Conservation (phyloP, 1,140 invertebrate species). For the Limonius californicus region DNA sequence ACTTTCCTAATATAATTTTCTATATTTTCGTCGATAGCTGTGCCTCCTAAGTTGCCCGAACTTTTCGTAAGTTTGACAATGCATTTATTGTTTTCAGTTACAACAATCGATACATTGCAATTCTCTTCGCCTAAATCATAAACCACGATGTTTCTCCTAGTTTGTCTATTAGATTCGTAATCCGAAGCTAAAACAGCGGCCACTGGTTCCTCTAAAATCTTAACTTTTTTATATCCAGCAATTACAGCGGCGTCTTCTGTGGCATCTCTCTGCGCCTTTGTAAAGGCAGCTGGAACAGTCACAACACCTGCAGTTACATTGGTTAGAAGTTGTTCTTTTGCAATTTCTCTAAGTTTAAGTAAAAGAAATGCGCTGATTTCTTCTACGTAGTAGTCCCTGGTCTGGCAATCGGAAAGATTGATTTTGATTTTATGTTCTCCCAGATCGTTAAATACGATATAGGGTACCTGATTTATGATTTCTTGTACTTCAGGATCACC, state of each 20-base stretch:
- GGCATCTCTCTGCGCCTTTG: slow-evolving; percentile 60
- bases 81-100: slow-evolving; percentile 96
- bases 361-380: not conserved
- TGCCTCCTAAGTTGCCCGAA: slow-evolving; percentile 92
- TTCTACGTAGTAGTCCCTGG: not conserved
- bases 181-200: slow-evolving; percentile 89
- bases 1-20: slow-evolving; percentile 88
- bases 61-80: slow-evolving; percentile 98
- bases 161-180: not conserved
- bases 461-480: slow-evolving; percentile 5
- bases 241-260: slow-evolving; percentile 59
- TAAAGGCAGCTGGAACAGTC: slow-evolving; percentile 68
- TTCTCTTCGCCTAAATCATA: slow-evolving; percentile 97
- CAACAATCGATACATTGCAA: slow-evolving; percentile 94
- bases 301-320: slow-evolving; percentile 48
- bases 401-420: too few species aligned
- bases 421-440: not conserved
- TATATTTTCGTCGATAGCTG: slow-evolving; percentile 95
- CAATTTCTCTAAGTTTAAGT: not conserved
- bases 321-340: not conserved
- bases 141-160: slow-evolving; percentile 94
- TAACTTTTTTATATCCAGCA: slow-evolving; percentile 80
- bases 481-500: not conserved
- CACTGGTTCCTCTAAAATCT: slow-evolving; percentile 97
- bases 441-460: not conserved